A percentile compares a stretch with the other conserved stretches of the same genome.
Evolutionary conservation across 2,888 invertebrate genomes (phyloP).

Genomic region (Sepioteuthis lessoniana): DNA sequence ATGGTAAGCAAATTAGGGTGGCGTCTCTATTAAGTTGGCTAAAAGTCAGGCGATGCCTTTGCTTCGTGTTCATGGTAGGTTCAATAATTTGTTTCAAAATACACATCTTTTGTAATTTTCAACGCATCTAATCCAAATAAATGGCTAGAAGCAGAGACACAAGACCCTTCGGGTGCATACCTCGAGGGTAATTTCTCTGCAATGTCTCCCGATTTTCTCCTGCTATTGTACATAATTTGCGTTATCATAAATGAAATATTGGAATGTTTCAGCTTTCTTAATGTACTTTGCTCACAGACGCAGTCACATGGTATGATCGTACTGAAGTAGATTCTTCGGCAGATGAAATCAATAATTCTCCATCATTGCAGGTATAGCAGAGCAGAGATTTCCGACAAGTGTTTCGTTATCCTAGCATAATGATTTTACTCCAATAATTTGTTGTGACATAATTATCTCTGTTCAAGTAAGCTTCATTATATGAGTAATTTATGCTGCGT

Average conservation of each 20-base stretch:
- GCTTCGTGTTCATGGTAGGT: neutral
- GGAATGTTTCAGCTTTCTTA: neutral
- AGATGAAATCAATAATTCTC: neutral
- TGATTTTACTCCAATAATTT: neutral
- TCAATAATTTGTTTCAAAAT: neutral
- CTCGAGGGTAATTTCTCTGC: neutral
- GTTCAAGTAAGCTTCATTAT: neutral
- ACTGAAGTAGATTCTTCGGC: neutral
- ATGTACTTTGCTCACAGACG: neutral
- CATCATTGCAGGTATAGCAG: neutral
- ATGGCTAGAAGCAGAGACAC: neutral
- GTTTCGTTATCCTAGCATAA: neutral
- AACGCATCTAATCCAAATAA: neutral
- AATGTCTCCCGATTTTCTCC: neutral
- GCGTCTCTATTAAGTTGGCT: neutral
- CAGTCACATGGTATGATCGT: neutral
- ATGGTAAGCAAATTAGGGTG: neutral
- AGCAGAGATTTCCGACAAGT: neutral
- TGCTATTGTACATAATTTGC: neutral
- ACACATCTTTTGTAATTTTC: neutral
- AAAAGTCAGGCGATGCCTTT: neutral
- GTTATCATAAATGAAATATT: constrained; percentile 2
- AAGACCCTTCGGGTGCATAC: neutral
- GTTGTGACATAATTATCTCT: neutral
- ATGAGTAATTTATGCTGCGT: too few species aligned